Conservation (phyloP, 2,797 vertebrate species). For the Thripadectes ignobilis region DNA sequence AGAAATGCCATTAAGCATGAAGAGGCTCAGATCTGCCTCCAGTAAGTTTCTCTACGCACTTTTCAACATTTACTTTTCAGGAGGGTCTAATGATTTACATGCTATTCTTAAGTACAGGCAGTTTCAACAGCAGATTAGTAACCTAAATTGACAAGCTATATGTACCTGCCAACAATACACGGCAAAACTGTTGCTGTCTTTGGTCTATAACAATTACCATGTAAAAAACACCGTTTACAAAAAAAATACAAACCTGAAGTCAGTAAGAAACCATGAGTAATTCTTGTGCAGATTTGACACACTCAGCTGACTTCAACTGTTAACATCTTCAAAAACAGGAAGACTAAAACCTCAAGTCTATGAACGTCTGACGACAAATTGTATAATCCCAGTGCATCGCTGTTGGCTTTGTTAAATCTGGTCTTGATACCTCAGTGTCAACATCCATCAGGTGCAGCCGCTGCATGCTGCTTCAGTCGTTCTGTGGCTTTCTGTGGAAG, state of each 20-base stretch:
- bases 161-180: not conserved
- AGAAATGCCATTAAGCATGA: not conserved
- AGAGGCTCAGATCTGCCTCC: not conserved
- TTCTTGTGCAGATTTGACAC: not conserved
- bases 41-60: not conserved
- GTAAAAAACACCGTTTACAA: not conserved
- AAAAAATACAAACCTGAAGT: not conserved
- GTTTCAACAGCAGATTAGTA: not conserved
- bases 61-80: not conserved
- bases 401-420: not conserved
- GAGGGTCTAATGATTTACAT: not conserved
- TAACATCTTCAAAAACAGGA: conserved; percentile 54
- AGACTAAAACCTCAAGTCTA: conserved; percentile 12
- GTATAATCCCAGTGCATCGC: not conserved
- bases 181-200: not conserved
- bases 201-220: not conserved
- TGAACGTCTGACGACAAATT: not conserved
- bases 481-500: conserved; percentile 82
- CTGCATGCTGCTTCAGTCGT: conserved; percentile 21
- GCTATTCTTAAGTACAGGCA: not conserved
- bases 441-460: not conserved
- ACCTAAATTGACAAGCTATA: not conserved
- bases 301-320: not conserved
- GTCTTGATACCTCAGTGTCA: not conserved
- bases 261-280: not conserved